A percentile compares a stretch with the other conserved stretches of the same genome.
Evolutionary conservation across 2,797 vertebrate genomes (phyloP).

Genomic region (Staurois parvus): DNA sequence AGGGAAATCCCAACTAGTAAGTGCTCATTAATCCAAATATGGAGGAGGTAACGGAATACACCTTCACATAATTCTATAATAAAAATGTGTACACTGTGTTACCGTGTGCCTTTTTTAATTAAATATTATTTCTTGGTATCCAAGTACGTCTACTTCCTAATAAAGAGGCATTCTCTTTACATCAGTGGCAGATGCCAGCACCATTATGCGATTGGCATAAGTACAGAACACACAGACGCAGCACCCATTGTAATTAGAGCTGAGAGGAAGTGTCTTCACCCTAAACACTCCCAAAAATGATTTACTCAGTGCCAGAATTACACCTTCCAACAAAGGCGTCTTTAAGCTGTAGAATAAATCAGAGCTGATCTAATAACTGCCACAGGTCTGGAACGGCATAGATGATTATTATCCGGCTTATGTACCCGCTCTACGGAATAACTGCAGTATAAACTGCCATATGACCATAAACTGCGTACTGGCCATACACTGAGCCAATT

Average conservation of each 20-base stretch:
- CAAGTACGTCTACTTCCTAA: neutral
- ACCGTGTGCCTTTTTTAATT: neutral
- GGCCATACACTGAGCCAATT: too few species aligned
- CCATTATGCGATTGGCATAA: neutral
- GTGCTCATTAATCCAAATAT: too few species aligned
- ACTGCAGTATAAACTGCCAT: too few species aligned
- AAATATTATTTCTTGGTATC: neutral
- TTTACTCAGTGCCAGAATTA: neutral
- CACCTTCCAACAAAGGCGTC: neutral
- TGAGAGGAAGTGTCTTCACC: slow-evolving; percentile 23
- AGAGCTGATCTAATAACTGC: neutral
- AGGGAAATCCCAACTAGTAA: too few species aligned
- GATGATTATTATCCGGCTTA: too few species aligned
- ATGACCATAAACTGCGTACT: too few species aligned
- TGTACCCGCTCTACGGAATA: too few species aligned
- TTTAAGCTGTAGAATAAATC: neutral
- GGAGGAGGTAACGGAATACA: too few species aligned
- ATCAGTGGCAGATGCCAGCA: neutral
- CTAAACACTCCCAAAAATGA: neutral
- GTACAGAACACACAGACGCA: slow-evolving; percentile 1
- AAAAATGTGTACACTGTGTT: neutral
- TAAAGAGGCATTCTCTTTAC: neutral
- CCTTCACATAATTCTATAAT: too few species aligned
- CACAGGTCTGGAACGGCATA: too few species aligned
- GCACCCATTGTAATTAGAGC: neutral